These are phyloP conservation scores for Asbolus verrucosus DNA, from an alignment of 1,140 invertebrate species.

Conservation along the genomic window DNA sequence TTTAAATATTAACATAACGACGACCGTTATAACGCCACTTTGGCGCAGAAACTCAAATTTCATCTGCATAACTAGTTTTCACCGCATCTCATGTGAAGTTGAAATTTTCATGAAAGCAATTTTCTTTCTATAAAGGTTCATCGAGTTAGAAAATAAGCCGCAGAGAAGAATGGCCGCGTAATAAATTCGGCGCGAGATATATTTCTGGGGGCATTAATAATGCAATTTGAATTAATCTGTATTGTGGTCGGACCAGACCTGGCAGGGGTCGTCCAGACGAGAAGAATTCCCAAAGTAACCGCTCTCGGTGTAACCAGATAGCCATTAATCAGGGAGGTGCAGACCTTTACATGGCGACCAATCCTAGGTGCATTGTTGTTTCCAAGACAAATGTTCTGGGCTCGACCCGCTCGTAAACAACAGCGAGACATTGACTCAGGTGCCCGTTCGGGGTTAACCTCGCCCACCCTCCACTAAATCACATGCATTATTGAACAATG, in stretches of 20 bases:
- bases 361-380: constrained; percentile 53
- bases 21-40: constrained; percentile 24
- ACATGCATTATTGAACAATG: constrained; percentile 61
- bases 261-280: constrained; percentile 7
- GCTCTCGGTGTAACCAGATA: constrained; percentile 45
- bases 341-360: constrained; percentile 47
- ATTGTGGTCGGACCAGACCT: background rate
- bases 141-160: background rate
- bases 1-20: constrained; percentile 34
- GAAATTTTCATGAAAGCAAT: constrained; percentile 43
- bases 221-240: constrained; percentile 40
- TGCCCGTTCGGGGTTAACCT: constrained; percentile 50
- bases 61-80: constrained; percentile 44
- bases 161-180: too few species aligned
- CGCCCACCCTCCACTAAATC: constrained; percentile 58
- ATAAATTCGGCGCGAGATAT: too few species aligned
- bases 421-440: constrained; percentile 56
- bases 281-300: constrained; percentile 38
- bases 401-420: constrained; percentile 53
- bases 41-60: constrained; percentile 35
- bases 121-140: constrained; percentile 39
- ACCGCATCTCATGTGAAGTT: constrained; percentile 28
- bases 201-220: too few species aligned
- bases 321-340: constrained; percentile 54
- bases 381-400: constrained; percentile 54